Percentiles rank a stretch among this genome's conserved stretches.
Conservation (phyloP, 2,113 vertebrate species). For the Nesoenas mayeri region DNA sequence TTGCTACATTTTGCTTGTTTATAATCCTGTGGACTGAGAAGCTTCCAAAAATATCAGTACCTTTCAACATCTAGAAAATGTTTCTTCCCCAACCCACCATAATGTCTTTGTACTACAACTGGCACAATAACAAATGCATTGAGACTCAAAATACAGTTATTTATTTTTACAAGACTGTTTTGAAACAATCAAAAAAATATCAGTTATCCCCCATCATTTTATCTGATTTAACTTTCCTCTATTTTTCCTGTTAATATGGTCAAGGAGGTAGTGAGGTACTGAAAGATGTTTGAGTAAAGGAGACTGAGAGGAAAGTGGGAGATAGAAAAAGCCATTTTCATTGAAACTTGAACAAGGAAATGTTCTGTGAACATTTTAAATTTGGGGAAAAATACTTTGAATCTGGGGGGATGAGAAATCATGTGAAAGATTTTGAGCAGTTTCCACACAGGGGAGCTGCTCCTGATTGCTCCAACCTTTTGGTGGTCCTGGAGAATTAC, state of each 20-base stretch:
- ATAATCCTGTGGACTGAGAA: neutral
- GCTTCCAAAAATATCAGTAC: neutral
- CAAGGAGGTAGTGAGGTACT: neutral
- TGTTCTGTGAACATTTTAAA: neutral
- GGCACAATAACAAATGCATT: neutral
- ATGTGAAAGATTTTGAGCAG: neutral
- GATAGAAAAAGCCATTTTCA: neutral
- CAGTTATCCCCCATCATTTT: fast-evolving
- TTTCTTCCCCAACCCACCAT: neutral
- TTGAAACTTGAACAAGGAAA: neutral
- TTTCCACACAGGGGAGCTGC: neutral
- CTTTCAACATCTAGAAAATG: neutral
- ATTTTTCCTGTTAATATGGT: neutral
- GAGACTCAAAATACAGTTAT: neutral
- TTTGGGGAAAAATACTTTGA: neutral
- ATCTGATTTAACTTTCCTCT: neutral
- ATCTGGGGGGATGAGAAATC: neutral
- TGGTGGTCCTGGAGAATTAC: neutral
- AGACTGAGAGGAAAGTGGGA: neutral
- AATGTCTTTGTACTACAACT: neutral
- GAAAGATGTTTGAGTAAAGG: neutral
- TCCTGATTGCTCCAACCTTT: neutral
- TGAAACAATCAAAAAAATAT: neutral
- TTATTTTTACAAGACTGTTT: neutral
- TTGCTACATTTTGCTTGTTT: neutral